Evolutionary conservation across 2,888 invertebrate species (phyloP), one percentile per base, ranked within the genome.

Genomic region (Amblyjoppa proteus): DNA sequence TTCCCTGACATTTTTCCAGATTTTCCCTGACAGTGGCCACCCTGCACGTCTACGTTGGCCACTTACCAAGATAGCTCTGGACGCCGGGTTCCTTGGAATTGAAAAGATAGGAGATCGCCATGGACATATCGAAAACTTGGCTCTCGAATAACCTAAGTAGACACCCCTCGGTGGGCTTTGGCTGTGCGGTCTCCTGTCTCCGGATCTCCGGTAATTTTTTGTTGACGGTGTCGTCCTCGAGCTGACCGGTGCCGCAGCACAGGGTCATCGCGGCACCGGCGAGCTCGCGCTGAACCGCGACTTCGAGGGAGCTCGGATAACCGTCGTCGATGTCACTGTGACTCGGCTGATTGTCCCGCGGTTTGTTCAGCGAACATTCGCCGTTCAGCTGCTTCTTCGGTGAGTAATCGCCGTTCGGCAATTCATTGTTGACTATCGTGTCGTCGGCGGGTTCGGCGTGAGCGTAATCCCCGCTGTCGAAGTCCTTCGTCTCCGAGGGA

Each of bases 41-140:
- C 20, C 20, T 20, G 20, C 16, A 28, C 53, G n/a, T n/a, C n/a
- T 16, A 34, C 6, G 16, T 77, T 41, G 11, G 73, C 82, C n/a
- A 92, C 94, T 94, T 91, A 96, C 97, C 99, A 94, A 99, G 97
- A 95, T 99, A 99, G 91, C 98, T 97, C 93, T 99, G 98, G 88
- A 99, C 99, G 86, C 99, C 99, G 56, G 98, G 98, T 94, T 99
- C 99, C 95, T 99, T 99, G 58, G 99, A 99, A 94, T 99, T 99
- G 94, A 99, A 99, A 83, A 99, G 95, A 95, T 99, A 99, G 93
- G 98, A 98, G 93, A 99, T 98, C 88, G 99, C 99, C 96, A 99
- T 99, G 89, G 98, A 98, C 96, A 99, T 99, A 94, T 99, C 99
- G 95, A 99, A 99, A 91, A 99, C 96, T 95, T 98, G 98, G 91